Evolutionary conservation across 2,113 vertebrate species (phyloP), one percentile per base, ranked within the genome.

Genomic region (Trichomycterus rosablanca): DNA sequence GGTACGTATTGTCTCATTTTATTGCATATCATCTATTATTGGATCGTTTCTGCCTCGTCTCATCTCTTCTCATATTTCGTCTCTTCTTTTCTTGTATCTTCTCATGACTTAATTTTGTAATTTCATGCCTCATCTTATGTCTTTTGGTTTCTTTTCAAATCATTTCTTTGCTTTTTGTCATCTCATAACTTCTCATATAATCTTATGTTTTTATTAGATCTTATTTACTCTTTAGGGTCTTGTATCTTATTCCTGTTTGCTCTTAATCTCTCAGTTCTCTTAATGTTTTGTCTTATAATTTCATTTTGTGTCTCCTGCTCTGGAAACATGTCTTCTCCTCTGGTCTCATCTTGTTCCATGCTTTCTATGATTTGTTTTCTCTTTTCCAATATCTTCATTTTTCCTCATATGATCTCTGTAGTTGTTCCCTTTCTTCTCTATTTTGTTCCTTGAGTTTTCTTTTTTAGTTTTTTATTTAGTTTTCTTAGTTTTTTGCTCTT

Each of bases 1-100:
- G 68, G 76, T 76, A 18, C 48, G 75, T 59, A 50, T 1, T 35
- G 7, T 30, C 26, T 30, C 7, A 3, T 30, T 7, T 30, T 7
- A 30, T 7, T 30, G 3, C 26, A 30, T 30, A 7, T 30, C 3
- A 30, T 30, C 26, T 30, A 30, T 30, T 30, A 3, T 30, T 30
- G 7, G 3, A 30, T 30, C 26, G 7, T 30, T 40, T n/a, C 37
- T 15, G 14, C 3, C 7, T 4, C 15, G 19, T 44, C 12, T 40
- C 12, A 5, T 30, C 14, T 35, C 12, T 32, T 16, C 4, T 43
- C 1, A 7, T 8, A 12, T 11, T 2, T 37, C 15, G 14, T 42
- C 11, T n/a, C 14, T 24, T 28, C 16, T 20, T 24, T 19, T 48
- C 19, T 5, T 12, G 19, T 62, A 9, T 19, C 14, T 14, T 14